A percentile compares a stretch with the other conserved stretches of the same genome.
phyloP scores from a whole-genome alignment of 2,797 vertebrate genomes.

The Centropyge bicolor region DNA sequence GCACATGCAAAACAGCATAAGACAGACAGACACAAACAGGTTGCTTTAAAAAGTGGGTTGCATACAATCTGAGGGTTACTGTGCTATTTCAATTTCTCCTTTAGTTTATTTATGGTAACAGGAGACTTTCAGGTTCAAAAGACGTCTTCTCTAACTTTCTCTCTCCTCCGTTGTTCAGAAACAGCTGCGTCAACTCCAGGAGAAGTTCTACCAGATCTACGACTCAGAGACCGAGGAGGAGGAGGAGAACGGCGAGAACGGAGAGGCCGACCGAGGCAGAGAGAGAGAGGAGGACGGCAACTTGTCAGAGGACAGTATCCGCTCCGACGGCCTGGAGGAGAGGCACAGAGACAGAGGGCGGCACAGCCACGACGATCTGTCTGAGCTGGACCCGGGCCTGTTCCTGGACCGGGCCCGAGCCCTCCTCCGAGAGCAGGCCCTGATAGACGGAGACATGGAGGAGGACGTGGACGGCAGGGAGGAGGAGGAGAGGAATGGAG shows the following conservation, averaged over 20 bases:
- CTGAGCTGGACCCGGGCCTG: slow-evolving; percentile 94
- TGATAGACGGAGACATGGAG: slow-evolving; percentile 79
- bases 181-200: slow-evolving; percentile 98
- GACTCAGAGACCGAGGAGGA: slow-evolving; percentile 91
- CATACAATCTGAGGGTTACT: neutral
- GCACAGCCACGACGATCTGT: slow-evolving; percentile 87
- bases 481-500: slow-evolving; percentile 68
- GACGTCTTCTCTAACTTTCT: neutral
- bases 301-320: slow-evolving; percentile 97
- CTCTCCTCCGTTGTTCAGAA: slow-evolving; percentile 79
- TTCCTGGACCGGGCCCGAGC: slow-evolving; percentile 95
- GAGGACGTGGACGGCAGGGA: slow-evolving; percentile 89
- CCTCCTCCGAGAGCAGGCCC: slow-evolving; percentile 93
- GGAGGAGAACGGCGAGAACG: slow-evolving; percentile 71
- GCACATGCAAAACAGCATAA: neutral
- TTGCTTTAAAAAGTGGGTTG: neutral
- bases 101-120: neutral
- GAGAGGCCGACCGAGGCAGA: slow-evolving; percentile 60
- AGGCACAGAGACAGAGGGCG: slow-evolving; percentile 70
- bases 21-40: neutral
- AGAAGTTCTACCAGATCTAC: slow-evolving; percentile 99
- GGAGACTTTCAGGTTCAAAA: slow-evolving; percentile 1
- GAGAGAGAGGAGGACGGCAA: slow-evolving; percentile 94
- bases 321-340: slow-evolving; percentile 92
- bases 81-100: neutral